These are phyloP conservation scores for Euwallacea similis DNA, from an alignment of 1,140 invertebrate genomes.

Conservation along the genomic window DNA sequence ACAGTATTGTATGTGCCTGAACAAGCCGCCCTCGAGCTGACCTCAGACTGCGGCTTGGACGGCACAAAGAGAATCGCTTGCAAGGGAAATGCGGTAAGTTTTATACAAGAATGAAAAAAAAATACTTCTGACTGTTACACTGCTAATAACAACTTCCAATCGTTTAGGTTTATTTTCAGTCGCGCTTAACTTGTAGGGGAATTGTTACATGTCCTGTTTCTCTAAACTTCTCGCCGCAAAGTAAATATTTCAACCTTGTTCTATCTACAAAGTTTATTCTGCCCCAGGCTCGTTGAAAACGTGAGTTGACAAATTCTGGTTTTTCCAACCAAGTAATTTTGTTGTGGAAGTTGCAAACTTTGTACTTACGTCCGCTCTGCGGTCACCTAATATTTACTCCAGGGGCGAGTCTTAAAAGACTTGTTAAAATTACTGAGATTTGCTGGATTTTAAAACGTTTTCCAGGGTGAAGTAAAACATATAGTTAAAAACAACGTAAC, in stretches of 20 bases:
- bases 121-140: background rate
- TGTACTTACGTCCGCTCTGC: background rate
- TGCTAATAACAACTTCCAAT: too few relatives aligned
- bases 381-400: slow-evolving; percentile 1
- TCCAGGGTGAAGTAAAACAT: too few relatives aligned
- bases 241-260: too few relatives aligned
- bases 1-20: slow-evolving; percentile 73
- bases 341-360: slow-evolving; percentile 7
- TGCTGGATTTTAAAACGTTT: too few relatives aligned
- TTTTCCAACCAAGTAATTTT: background rate
- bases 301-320: slow-evolving; percentile 5
- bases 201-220: too few relatives aligned
- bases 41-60: slow-evolving; percentile 85
- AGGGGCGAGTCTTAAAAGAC: background rate
- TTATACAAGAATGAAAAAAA: background rate
- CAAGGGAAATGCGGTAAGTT: slow-evolving; percentile 67
- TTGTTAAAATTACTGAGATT: too few relatives aligned
- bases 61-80: slow-evolving; percentile 73
- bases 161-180: too few relatives aligned
- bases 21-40: slow-evolving; percentile 79
- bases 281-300: background rate
- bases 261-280: too few relatives aligned
- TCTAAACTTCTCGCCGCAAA: too few relatives aligned
- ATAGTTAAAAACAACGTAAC: too few relatives aligned
- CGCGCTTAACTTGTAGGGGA: too few relatives aligned